Evolutionary conservation across 1,140 invertebrate species (phyloP), one percentile per base, ranked within the genome.

Genomic region (Conus betulinus): DNA sequence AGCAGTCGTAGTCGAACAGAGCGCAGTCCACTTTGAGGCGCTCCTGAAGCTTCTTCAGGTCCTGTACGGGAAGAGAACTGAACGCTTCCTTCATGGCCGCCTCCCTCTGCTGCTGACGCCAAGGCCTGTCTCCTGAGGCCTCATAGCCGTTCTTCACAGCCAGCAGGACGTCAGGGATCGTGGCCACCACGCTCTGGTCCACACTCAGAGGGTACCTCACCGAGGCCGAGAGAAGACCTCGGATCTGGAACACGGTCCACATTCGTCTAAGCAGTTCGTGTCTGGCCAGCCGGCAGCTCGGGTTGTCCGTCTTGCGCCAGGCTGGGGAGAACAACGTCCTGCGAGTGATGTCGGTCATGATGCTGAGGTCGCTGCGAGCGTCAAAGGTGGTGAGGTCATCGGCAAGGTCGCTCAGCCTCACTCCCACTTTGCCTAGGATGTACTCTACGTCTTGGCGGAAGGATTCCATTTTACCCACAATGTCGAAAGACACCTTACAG

Each of bases 391-490:
- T 20, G 5, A 23, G 82, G 82, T 84, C 82, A 63, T 63, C 57
- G 5, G 57, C 53, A 20, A 84, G 4, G 53, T 63, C 53, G 3
- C 55, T 23, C 11, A 74, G 52, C 5, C 76, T 81, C 7, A 71
- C 25, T 5, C 85, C 85, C 13, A 52, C 67, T 8, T 86, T 60
- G 25, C 53, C 2, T 8, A 88, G 79, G n/a, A 83, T 88, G 76
- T 67, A 83, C 20, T 88, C 87, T 10, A 53, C 60, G 63, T 88
- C 87, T 23, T 60, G 57, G 10, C 53, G 79, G 60, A 88, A 88
- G 20, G 87, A 55, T 51, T 88, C 87, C 79, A 82, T 79, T 67
- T 88, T 88, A n/a, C 87, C 87, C 39, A 88, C 76, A 7, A 88
- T 82, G 79, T 88, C 53, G 23, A 25, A 82, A 20, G 25, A 52